A percentile compares a stretch with the other conserved stretches of the same genome.
Evolutionary conservation across 2,888 invertebrate species (phyloP).

Genomic region (Idaea dimidiata): DNA sequence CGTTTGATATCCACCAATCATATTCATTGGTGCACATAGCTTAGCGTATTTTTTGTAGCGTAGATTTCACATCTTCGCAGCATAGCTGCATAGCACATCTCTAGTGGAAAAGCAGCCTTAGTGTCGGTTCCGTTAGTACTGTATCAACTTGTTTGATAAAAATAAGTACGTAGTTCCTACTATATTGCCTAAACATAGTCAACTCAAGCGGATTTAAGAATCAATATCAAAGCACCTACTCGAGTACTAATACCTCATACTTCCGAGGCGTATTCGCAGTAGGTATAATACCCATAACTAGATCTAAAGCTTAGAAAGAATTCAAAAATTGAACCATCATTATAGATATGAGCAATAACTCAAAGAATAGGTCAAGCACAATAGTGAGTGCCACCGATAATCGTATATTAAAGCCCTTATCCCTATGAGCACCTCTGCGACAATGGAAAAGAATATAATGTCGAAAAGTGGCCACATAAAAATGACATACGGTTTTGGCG

Average conservation of each 20-base stretch:
- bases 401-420: constrained; percentile 80
- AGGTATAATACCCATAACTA: background rate
- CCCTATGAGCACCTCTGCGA: constrained; percentile 76
- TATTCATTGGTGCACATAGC: no score
- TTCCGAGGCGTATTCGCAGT: background rate
- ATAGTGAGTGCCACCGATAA: constrained; percentile 79
- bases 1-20: no score
- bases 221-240: background rate
- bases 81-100: no score
- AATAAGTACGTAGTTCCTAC: no score
- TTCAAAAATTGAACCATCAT: constrained; percentile 61
- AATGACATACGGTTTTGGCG: constrained; percentile 72
- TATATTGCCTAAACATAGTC: no score
- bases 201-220: background rate
- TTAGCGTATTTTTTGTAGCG: no score
- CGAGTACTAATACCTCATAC: background rate
- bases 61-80: no score
- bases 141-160: background rate
- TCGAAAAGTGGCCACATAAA: constrained; percentile 79
- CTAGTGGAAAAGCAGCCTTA: no score
- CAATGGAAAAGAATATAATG: constrained; percentile 79
- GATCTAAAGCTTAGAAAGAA: constrained; percentile 39
- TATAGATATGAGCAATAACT: constrained; percentile 71
- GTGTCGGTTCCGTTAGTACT: no score
- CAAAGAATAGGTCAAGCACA: constrained; percentile 76